Conservation (phyloP, 2,888 invertebrate species). For the Acleris holmiana region DNA sequence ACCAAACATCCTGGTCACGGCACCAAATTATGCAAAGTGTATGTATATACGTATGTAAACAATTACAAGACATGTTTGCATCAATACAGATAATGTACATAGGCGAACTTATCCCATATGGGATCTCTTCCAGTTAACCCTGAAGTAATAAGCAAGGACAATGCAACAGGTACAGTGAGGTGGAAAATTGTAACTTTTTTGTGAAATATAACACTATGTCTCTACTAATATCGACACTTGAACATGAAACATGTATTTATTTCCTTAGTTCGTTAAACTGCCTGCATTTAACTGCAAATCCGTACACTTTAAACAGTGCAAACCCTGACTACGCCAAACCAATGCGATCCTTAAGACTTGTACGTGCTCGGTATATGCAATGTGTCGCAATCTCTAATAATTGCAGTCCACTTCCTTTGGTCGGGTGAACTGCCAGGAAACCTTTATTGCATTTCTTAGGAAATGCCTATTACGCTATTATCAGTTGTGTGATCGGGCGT, state of each 20-base stretch:
- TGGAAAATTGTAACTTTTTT: no score
- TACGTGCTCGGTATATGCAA: conserved; percentile 52
- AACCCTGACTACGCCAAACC: conserved; percentile 21
- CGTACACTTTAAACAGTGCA: conserved; percentile 14
- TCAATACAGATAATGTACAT: no score
- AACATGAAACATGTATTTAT: conserved; percentile 5
- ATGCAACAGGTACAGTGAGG: no score
- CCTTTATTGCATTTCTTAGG: conserved; percentile 51
- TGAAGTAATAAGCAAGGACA: no score
- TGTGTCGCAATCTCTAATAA: conserved; percentile 46
- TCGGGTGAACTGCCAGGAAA: conserved; percentile 51
- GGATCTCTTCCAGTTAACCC: no score
- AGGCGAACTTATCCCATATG: no score
- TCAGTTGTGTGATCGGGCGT: conserved; percentile 35
- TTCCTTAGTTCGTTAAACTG: neutral
- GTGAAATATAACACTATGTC: no score
- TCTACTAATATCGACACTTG: no score
- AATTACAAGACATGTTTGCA: no score
- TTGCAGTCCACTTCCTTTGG: conserved; percentile 48
- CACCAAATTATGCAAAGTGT: neutral
- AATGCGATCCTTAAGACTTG: conserved; percentile 36
- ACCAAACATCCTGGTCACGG: conserved; percentile 8
- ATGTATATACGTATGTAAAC: no score
- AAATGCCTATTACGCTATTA: conserved; percentile 48
- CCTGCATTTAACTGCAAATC: neutral